Evolutionary conservation across 2,113 vertebrate genomes (phyloP).

Genomic region (rat (Rattus norvegicus)): GRCr8 NC_086019.1:167333001-167333500

Average conservation of each 20-base stretch:
- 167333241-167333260: constrained; percentile 75
- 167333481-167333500: constrained; percentile 59
- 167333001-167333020: background rate
- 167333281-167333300: constrained; percentile 74
- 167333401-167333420: constrained; percentile 69
- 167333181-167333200: constrained; percentile 69
- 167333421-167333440: constrained; percentile 65
- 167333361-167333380: constrained; percentile 65
- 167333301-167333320: constrained; percentile 53
- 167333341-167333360: constrained; percentile 76
- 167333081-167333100: constrained; percentile 31
- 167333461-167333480: constrained; percentile 78
- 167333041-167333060: background rate
- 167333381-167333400: constrained; percentile 70
- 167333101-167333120: constrained; percentile 59
- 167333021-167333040: background rate
- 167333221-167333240: constrained; percentile 75
- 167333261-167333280: constrained; percentile 76
- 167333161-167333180: constrained; percentile 79
- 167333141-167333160: constrained; percentile 79
- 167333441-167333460: constrained; percentile 77
- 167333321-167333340: constrained; percentile 70
- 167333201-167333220: constrained; percentile 72
- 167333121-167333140: constrained; percentile 75
- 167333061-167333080: background rate